These are phyloP conservation scores for Toxotes lorentzi DNA, from an alignment of 2,797 vertebrate genomes.

Conservation along the genomic window DNA sequence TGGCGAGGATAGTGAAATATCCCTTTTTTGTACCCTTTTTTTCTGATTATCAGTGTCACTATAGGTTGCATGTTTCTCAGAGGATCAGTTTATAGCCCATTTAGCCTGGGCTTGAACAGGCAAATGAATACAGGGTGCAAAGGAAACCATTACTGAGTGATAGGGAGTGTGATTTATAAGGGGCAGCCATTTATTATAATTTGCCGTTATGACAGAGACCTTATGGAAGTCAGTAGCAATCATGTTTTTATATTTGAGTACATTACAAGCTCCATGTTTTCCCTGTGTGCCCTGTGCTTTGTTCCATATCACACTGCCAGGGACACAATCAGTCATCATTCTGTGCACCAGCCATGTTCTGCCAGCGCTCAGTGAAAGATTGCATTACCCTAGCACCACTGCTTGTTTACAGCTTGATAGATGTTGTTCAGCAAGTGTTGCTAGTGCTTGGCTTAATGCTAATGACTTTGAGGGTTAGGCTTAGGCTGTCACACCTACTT, in stretches of 20 bases:
- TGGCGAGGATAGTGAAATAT: constrained; percentile 23
- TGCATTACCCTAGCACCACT: constrained; percentile 28
- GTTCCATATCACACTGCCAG: constrained; percentile 32
- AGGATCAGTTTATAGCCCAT: constrained; percentile 24
- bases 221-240: constrained; percentile 63
- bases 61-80: constrained; percentile 13
- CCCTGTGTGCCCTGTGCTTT: constrained; percentile 37
- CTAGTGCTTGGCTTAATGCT: not conserved
- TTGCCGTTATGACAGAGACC: constrained; percentile 48
- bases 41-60: not conserved
- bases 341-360: constrained; percentile 53
- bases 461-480: constrained; percentile 6
- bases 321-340: constrained; percentile 58
- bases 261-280: constrained; percentile 42
- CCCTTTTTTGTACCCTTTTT: not conserved
- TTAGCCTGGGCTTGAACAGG: constrained; percentile 17
- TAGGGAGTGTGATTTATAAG: constrained; percentile 34
- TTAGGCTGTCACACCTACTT: not conserved
- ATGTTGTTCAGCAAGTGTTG: constrained; percentile 18
- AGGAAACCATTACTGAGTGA: constrained; percentile 49
- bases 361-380: constrained; percentile 32
- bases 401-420: constrained; percentile 39
- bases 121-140: constrained; percentile 35
- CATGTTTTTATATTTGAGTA: constrained; percentile 50
- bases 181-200: constrained; percentile 61